A percentile compares a stretch with the other conserved stretches of the same genome.
Conservation (phyloP, 2,113 vertebrate genomes). For the Candoia aspera region DNA sequence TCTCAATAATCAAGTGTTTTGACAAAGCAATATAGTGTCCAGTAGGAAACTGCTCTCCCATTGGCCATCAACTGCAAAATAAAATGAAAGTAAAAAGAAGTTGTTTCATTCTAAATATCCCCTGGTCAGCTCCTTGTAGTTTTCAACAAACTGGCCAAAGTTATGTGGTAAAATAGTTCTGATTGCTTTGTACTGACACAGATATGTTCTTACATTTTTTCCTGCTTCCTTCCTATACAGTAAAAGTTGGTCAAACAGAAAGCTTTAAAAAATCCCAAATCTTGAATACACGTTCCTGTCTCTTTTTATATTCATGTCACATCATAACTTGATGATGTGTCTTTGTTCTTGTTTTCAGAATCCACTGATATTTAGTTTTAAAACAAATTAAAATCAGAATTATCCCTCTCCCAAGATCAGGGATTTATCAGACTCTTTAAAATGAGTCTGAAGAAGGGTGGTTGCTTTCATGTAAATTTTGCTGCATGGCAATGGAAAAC, state of each 20-base stretch:
- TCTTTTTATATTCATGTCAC: conserved; percentile 7
- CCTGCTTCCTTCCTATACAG: conserved; percentile 1
- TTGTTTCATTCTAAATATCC: conserved; percentile 51
- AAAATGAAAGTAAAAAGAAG: conserved; percentile 1
- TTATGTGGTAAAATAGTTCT: conserved; percentile 18
- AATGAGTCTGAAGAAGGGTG: background rate
- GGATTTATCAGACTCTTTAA: background rate
- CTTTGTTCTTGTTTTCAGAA: conserved; percentile 33
- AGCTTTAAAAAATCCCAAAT: conserved; percentile 2
- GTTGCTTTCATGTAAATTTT: background rate
- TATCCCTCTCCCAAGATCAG: background rate
- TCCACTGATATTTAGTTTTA: background rate
- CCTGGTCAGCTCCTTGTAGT: background rate
- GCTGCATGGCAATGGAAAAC: background rate
- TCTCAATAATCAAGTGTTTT: conserved; percentile 45
- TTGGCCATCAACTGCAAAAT: background rate
- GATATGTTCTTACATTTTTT: background rate
- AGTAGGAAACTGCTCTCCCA: conserved; percentile 29
- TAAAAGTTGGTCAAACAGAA: conserved; percentile 27
- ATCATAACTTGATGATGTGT: conserved; percentile 26
- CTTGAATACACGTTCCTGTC: conserved; percentile 3
- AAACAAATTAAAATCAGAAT: conserved; percentile 25
- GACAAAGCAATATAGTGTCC: conserved; percentile 21
- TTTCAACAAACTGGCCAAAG: conserved; percentile 24
- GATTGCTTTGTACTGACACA: background rate